Base-by-base conservation (phyloP, 2,888 invertebrate species). In the Eilema griseolum region DNA sequence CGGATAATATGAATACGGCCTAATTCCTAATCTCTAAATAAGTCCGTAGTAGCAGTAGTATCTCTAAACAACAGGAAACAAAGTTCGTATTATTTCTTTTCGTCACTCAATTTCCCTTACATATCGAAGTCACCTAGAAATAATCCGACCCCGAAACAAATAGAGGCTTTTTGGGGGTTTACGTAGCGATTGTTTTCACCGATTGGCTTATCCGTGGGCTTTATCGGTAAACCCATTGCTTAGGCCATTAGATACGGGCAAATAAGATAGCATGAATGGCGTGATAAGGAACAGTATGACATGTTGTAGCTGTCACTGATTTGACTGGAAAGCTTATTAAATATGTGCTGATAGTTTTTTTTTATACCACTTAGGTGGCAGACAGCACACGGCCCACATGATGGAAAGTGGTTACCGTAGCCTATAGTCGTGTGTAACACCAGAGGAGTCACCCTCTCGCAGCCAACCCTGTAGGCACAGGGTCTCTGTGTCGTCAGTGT, bases 151-250 rank as follows among this genome's bases (percentile, higher is more conserved):
- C 41, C 8, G 14, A 62, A 62, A 66, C 57, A 62, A 62, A 66
- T 26, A 31, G n/a, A 28, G 56, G 37, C 8, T 62, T 37, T 41
- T 26, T 61, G 10, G 31, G n/a, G 60, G 3, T 65, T 71, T 60
- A 24, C 37, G 12, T 26, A 37, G 24, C 23, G 60, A 67, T 67
- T 64, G 56, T 66, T 66, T 46, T 61, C 37, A 23, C 33, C 41
- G 23, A 46, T 67, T 52, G 61, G 65, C 65, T 56, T 61, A 64
- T 41, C 24, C 59, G 59, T 68, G 56, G 56, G 41, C 41, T 31
- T 65, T 71, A 71, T 71, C 68, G 41, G 41, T 65, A 37, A 68
- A 37, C 52, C 61, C 61, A 71, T 68, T 28, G 67, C 28, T 41
- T 12, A 14, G 12, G 20, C 57, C 57, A 65, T 68, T 68, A 68